Percentiles rank a stretch among this genome's conserved stretches.
Conservation (phyloP, 1,140 invertebrate genomes). For the Brachionus rotundiformis region DNA sequence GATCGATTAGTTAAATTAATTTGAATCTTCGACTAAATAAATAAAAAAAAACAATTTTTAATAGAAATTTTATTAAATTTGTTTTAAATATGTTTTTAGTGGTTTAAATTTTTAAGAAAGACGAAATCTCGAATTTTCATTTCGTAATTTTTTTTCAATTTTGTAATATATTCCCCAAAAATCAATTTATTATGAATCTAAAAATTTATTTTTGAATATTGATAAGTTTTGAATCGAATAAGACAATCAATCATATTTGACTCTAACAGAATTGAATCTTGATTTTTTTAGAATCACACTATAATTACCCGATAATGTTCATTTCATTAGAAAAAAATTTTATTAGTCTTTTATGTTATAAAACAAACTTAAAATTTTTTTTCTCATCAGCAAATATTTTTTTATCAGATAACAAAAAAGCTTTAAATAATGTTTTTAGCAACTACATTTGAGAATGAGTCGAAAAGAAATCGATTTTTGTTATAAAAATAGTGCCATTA, state of each 20-base stretch:
- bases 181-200: conserved; percentile 5
- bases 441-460: background rate
- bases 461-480: background rate
- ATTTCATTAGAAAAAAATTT: background rate
- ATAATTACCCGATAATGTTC: background rate
- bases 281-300: background rate
- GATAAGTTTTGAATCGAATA: background rate
- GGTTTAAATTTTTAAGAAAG: background rate
- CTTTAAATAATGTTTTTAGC: background rate
- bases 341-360: background rate
- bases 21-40: background rate
- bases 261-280: background rate
- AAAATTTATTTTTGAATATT: background rate
- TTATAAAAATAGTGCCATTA: background rate
- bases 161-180: background rate
- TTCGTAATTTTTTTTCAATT: background rate
- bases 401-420: background rate
- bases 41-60: background rate
- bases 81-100: background rate
- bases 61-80: background rate
- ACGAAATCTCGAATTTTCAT: background rate
- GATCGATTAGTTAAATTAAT: background rate
- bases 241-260: background rate
- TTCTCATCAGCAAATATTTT: background rate
- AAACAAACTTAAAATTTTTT: background rate